Base-by-base conservation (phyloP, 2,797 vertebrate genomes). In the Pogoniulus pusillus region DNA sequence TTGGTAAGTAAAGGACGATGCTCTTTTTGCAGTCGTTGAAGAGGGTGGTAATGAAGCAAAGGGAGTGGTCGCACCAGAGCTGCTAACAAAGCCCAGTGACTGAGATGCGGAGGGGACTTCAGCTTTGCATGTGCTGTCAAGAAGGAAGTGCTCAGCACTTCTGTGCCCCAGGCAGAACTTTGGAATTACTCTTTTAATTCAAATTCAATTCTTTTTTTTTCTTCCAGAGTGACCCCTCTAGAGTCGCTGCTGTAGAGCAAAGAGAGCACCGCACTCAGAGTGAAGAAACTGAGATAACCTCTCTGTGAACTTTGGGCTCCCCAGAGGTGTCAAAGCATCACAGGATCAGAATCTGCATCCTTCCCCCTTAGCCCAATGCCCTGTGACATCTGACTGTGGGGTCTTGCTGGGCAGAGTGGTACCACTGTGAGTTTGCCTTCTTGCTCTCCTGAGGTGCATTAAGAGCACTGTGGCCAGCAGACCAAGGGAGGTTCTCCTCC, bases 1-100 rank as follows among this genome's bases (percentile, higher is more conserved):
- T 96, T 95, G 82, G 95, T 90, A 87, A 95, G 92, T 77, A 96
- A 97, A 91, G 89, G 92, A 96, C 3, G 24, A 57, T 78, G 96
- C 72, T 84, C 78, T 92, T 93, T 84, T 78, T 78, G n/a, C 35
- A 89, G 91, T 93, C 93, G 76, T 92, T 90, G 91, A 96, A 96
- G 97, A 94, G 82, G 92, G 76, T 79, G 88, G 93, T 89, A 91
- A 91, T 62, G 81, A 96, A 95, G 94, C 86, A 94, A 96, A 96
- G 92, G 91, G 75, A 92, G 90, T 89, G 79, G 68, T 82, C 90
- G 87, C 76, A 78, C 70, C 93, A 75, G 57, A 90, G 85, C 85
- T 74, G 64, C 80, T 93, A 92, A 80, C 85, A 88, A 87, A 85
- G 77, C 70, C 62, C 54, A 58, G 71, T 69, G 85, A 92, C 59